A percentile compares a stretch with the other conserved stretches of the same genome.
Conservation (phyloP, 2,888 invertebrate species). For the Ophion costatus region DNA sequence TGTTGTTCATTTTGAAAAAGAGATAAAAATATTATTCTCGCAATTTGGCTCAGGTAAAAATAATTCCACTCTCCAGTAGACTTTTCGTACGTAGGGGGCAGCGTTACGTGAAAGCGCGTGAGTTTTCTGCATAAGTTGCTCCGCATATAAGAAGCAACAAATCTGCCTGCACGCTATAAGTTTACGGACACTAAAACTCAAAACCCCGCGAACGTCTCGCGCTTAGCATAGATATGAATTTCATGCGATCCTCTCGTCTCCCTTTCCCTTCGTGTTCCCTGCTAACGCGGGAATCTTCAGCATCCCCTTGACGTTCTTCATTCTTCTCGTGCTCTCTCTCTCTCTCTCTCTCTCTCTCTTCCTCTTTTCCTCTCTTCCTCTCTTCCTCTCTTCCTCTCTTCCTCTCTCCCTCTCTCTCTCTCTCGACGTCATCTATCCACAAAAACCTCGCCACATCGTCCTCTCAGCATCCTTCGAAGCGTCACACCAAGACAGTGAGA, state of each 20-base stretch:
- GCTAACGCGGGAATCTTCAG: conserved; percentile 32
- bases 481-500: conserved; percentile 32
- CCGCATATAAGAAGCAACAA: conserved; percentile 19
- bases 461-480: conserved; percentile 14
- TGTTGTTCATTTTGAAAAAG: background rate
- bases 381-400: background rate
- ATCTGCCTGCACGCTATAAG: conserved; percentile 47
- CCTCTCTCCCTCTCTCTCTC: background rate
- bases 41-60: background rate
- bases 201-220: conserved; percentile 62
- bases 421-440: background rate
- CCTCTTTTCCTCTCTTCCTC: background rate
- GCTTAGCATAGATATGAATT: conserved; percentile 79
- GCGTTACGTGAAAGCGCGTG: background rate
- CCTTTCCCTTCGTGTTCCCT: conserved; percentile 22
- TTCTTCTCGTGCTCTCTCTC: conserved; percentile 8
- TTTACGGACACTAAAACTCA: conserved; percentile 62
- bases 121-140: background rate
- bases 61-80: background rate
- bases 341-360: background rate
- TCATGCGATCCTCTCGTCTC: conserved; percentile 64
- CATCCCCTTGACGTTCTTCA: conserved; percentile 24
- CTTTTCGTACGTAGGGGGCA: too few species aligned
- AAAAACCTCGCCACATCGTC: conserved; percentile 7
- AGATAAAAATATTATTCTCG: background rate